These are phyloP conservation scores for Varanus salvator DNA, from an alignment of 2,113 vertebrate species.

Conservation along the genomic window DNA sequence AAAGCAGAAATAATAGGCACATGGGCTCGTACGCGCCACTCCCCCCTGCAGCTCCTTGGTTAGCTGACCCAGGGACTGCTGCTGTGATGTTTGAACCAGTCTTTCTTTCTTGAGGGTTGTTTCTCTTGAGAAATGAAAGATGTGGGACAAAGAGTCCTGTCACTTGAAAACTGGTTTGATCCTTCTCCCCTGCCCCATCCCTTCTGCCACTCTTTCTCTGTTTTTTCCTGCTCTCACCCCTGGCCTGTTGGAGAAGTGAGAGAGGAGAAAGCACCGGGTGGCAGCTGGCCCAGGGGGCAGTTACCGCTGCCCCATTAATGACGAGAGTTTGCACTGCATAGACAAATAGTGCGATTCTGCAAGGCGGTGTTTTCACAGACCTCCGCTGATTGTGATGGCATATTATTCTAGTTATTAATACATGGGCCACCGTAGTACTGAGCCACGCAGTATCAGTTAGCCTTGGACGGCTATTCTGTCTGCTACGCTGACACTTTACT, in stretches of 20 bases:
- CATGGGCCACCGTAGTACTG: background rate
- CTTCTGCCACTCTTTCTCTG: accelerated
- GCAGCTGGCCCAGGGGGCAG: background rate
- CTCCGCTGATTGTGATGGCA: background rate
- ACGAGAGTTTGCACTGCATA: background rate
- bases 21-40: too few species aligned
- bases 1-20: too few species aligned
- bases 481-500: conserved; percentile 1
- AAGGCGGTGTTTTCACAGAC: background rate
- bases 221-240: too few species aligned
- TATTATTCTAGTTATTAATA: background rate
- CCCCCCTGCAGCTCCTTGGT: too few species aligned
- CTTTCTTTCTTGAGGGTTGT: background rate
- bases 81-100: too few species aligned
- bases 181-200: background rate
- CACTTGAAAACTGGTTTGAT: background rate
- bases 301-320: background rate
- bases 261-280: too few species aligned
- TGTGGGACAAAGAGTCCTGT: background rate
- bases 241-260: background rate
- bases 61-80: too few species aligned
- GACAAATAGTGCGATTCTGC: background rate
- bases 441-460: background rate
- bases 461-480: background rate
- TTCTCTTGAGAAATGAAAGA: background rate